Evolutionary conservation across 2,888 invertebrate genomes (phyloP), one percentile per base, ranked within the genome.

Genomic region (Volucella bombylans): DNA sequence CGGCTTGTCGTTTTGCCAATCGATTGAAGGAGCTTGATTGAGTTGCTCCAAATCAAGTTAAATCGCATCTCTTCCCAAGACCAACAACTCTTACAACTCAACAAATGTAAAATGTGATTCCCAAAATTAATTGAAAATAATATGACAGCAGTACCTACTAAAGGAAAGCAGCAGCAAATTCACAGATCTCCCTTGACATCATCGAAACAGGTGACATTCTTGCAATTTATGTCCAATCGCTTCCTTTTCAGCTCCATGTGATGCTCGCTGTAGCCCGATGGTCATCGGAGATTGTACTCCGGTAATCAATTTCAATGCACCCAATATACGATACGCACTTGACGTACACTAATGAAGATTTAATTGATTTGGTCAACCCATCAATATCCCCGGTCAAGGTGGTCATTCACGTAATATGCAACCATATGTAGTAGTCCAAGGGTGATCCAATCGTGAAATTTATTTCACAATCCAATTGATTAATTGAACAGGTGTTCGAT

Each of bases 401-500:
- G 50, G 59, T 12, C 43, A 41, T 10, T 38, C 18, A 52, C 18
- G 14, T 18, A 11, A 14, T 38, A 39, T 10, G n/a, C 18, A 54
- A 77, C 64, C 67, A 47, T 31, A 31, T 6, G 6, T 6, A 31
- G 31, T 38, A 47, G 39, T 45, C 43, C 62, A 64, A 52, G 74
- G 69, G n/a, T 67, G 57, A 76, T 31, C 61, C 64, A 71, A 64
- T 64, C 57, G 76, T 72, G 55, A 72, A 72, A 72, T 80, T 85
- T 85, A 85, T 81, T 67, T 72, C 57, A 57, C 47, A 12, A 65
- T 67, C 55, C 50, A 72, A 76, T 76, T 85, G 85, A 85, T 81
- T 85, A 81, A 85, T 85, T 85, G 81, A 85, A 76, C 85, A 85
- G 85, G 85, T 85, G 85, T 81, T 71, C 76, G 62, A 52, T 62